These are phyloP conservation scores for Ips nitidus DNA, from an alignment of 1,140 invertebrate genomes.

Conservation along the genomic window DNA sequence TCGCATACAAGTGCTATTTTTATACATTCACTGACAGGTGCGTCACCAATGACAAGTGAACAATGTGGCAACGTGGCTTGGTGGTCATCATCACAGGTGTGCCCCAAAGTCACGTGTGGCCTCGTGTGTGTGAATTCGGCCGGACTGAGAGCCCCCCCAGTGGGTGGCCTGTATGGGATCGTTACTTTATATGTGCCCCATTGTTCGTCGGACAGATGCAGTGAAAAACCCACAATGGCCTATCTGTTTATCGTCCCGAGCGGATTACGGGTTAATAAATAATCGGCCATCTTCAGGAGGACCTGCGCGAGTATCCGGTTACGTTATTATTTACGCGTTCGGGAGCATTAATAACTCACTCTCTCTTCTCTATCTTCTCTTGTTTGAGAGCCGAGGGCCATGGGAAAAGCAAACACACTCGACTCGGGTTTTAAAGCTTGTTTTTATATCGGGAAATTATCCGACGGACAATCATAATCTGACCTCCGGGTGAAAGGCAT, in stretches of 20 bases:
- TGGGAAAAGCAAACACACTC: slow-evolving; percentile 17
- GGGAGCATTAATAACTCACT: slow-evolving; percentile 23
- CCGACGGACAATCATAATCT: background rate
- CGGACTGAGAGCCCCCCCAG: slow-evolving; percentile 23
- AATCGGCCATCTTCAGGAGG: slow-evolving; percentile 14
- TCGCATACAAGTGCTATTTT: no score
- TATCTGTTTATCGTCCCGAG: slow-evolving; percentile 27
- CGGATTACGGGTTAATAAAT: slow-evolving; percentile 33
- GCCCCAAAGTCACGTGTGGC: slow-evolving; percentile 29
- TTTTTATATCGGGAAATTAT: background rate
- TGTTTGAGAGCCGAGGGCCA: background rate
- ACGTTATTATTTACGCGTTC: slow-evolving; percentile 29
- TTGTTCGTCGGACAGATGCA: slow-evolving; percentile 31
- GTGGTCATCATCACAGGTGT: slow-evolving; percentile 14
- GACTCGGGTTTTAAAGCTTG: background rate
- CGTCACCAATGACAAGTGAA: no score
- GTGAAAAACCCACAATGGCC: slow-evolving; percentile 32
- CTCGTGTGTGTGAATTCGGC: slow-evolving; percentile 29
- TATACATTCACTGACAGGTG: no score
- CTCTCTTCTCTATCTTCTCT: background rate
- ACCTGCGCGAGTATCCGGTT: slow-evolving; percentile 10
- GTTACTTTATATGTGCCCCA: slow-evolving; percentile 30
- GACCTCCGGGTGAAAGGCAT: no score
- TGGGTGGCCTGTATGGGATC: slow-evolving; percentile 24
- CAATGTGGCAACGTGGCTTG: no score